A percentile compares a stretch with the other conserved stretches of the same genome.
These are phyloP conservation scores for Nerophis ophidion DNA, from an alignment of 2,113 vertebrate species.

Conservation along the genomic window DNA sequence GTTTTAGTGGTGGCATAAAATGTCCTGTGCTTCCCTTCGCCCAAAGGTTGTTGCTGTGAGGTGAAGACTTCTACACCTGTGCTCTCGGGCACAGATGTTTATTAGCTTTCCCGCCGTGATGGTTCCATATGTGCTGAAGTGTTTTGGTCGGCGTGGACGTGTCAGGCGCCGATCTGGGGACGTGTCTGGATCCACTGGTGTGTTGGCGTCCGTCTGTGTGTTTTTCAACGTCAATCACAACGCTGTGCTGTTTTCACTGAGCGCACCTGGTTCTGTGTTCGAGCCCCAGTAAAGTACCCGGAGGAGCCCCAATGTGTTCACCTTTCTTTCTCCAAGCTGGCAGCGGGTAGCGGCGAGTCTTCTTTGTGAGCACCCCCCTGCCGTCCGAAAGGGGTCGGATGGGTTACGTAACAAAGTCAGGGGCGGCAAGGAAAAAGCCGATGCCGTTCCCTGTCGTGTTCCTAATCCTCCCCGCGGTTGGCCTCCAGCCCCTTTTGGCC, in stretches of 20 bases:
- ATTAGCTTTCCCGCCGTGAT: conserved; percentile 11
- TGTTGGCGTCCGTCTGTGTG: conserved; percentile 28
- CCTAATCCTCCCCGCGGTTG: conserved; percentile 47
- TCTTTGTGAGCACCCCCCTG: neutral
- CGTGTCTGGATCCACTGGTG: conserved; percentile 11
- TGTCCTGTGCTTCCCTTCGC: conserved; percentile 11
- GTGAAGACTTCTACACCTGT: conserved; percentile 7
- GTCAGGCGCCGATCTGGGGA: conserved; percentile 6
- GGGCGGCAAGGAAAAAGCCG: conserved; percentile 37
- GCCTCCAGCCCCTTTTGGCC: conserved; percentile 44
- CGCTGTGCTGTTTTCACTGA: conserved; percentile 20
- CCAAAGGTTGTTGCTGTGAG: conserved; percentile 14
- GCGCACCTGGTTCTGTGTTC: conserved; percentile 30
- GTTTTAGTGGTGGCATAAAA: conserved; percentile 15
- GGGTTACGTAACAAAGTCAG: conserved; percentile 39
- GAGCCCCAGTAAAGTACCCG: conserved; percentile 1
- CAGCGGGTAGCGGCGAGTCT: neutral
- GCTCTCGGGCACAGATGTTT: conserved; percentile 11
- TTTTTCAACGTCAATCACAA: conserved; percentile 41
- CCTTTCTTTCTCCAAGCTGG: conserved; percentile 3
- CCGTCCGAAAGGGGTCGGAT: conserved; percentile 23
- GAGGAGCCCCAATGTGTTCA: neutral
- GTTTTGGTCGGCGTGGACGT: neutral
- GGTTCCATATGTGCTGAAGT: conserved; percentile 14
- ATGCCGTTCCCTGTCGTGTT: conserved; percentile 33